Evolutionary conservation across 2,888 invertebrate genomes (phyloP).

Genomic region (Drosophila borborema): DNA sequence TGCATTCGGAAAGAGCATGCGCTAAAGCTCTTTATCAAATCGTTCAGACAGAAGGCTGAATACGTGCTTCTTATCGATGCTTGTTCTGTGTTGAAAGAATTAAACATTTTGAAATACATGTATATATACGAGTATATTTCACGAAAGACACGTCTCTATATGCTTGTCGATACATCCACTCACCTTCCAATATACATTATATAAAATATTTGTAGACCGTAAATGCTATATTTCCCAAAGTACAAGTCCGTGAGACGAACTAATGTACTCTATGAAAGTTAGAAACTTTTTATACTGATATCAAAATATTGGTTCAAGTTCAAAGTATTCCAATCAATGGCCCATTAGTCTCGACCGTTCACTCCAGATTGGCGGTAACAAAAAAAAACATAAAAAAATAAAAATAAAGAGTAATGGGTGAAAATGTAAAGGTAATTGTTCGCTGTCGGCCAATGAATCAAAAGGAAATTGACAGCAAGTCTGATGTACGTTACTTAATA

Average conservation of each 20-base stretch:
- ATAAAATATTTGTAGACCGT: too few relatives aligned
- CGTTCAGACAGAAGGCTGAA: background rate
- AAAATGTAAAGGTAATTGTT: conserved; percentile 83
- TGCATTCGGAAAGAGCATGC: conserved; percentile 26
- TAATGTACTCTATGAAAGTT: background rate
- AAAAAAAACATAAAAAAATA: conserved; percentile 5
- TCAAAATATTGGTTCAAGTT: conserved; percentile 5
- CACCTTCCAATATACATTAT: too few relatives aligned
- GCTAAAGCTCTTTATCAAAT: conserved; percentile 10
- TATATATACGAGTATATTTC: background rate
- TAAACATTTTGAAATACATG: background rate
- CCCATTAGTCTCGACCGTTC: background rate
- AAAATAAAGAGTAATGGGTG: conserved; percentile 73
- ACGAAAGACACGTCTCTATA: too few relatives aligned
- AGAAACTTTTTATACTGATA: too few relatives aligned
- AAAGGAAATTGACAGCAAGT: conserved; percentile 89
- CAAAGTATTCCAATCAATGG: conserved; percentile 6
- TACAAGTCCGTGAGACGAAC: background rate
- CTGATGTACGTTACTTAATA: conserved; percentile 75
- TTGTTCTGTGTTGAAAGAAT: background rate
- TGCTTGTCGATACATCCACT: too few relatives aligned
- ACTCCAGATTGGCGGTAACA: conserved; percentile 1
- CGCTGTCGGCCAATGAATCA: conserved; percentile 93
- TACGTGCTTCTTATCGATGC: background rate
- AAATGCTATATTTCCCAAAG: background rate